A percentile compares a stretch with the other conserved stretches of the same genome.
These are phyloP conservation scores for Rhea pennata DNA, from an alignment of 2,113 vertebrate genomes.

Conservation along the genomic window DNA sequence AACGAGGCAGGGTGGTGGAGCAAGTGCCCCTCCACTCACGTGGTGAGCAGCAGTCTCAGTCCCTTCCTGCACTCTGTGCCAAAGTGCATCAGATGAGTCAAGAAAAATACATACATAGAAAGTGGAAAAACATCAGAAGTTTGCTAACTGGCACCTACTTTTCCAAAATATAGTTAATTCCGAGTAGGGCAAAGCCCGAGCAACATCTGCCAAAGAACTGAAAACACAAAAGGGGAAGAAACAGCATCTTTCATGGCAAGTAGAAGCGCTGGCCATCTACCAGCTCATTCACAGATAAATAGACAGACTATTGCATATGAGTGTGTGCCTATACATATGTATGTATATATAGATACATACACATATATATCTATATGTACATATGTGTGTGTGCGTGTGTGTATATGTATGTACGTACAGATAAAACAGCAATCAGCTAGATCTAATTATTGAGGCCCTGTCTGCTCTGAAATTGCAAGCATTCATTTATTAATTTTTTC, in stretches of 20 bases:
- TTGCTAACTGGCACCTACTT: background rate
- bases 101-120: background rate
- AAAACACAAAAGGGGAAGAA: background rate
- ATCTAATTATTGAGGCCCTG: background rate
- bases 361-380: no score
- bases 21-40: background rate
- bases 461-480: background rate
- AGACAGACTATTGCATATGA: background rate
- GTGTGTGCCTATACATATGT: no score
- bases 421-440: background rate
- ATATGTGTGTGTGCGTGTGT: no score
- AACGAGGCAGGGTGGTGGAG: no score
- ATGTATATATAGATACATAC: no score
- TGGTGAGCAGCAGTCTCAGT: rapidly evolving
- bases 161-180: background rate
- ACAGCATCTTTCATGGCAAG: background rate
- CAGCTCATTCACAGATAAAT: background rate
- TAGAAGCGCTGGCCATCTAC: background rate
- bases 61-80: background rate
- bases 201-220: background rate
- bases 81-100: background rate
- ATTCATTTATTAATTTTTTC: background rate
- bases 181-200: background rate
- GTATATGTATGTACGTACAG: no score
- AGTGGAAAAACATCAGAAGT: background rate